phyloP scores from a whole-genome alignment of 2,888 invertebrate species.

The Camponotus fellah region DNA sequence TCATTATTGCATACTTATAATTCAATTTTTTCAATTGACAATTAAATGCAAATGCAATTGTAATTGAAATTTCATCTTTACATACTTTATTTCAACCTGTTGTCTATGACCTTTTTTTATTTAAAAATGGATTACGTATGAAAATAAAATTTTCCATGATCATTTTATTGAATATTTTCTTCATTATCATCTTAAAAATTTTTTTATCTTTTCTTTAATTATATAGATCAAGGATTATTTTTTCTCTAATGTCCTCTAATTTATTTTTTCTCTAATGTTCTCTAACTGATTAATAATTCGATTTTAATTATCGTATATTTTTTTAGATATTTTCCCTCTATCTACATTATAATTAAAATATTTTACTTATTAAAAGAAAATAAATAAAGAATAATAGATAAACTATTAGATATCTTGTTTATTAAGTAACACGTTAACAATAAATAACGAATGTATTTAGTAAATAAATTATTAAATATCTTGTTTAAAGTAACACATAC shows the following conservation, averaged over 20 bases:
- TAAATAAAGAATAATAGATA: background rate
- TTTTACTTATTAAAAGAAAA: background rate
- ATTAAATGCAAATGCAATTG: background rate
- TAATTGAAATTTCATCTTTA: background rate
- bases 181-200: background rate
- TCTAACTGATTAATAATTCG: background rate
- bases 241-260: background rate
- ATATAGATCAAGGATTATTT: background rate
- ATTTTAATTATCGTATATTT: background rate
- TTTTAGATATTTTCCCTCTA: background rate
- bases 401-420: background rate
- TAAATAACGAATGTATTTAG: background rate
- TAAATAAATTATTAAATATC: background rate
- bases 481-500: background rate
- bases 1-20: background rate
- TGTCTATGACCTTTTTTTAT: background rate
- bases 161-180: background rate
- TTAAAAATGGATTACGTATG: background rate
- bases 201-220: background rate
- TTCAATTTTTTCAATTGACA: background rate
- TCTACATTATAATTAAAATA: background rate
- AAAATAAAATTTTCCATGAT: background rate
- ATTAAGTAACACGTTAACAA: background rate
- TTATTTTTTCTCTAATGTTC: background rate
- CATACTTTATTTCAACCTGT: conserved; percentile 16